These are phyloP conservation scores for Menidia beryllina DNA, from an alignment of 2,113 vertebrate genomes.

Conservation along the genomic window DNA sequence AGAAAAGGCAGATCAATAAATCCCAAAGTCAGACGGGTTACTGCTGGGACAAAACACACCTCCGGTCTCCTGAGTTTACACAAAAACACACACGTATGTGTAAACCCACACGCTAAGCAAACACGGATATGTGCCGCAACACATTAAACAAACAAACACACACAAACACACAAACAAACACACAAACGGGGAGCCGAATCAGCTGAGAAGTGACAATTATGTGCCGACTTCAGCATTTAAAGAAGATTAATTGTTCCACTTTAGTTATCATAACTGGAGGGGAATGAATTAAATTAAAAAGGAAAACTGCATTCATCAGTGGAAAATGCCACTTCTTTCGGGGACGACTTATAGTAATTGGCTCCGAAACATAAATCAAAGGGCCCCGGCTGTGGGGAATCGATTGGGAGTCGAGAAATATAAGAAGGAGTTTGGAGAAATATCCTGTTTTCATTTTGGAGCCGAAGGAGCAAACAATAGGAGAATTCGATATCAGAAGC, in stretches of 20 bases:
- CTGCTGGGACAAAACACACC: slow-evolving; percentile 44
- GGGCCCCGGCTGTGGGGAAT: slow-evolving; percentile 39
- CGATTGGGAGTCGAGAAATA: slow-evolving; percentile 55
- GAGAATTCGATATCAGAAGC: slow-evolving; percentile 59
- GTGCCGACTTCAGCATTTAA: slow-evolving; percentile 73
- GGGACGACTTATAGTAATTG: slow-evolving; percentile 66
- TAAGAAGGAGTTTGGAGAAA: slow-evolving; percentile 61
- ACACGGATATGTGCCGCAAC: slow-evolving; percentile 4
- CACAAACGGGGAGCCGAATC: slow-evolving; percentile 62
- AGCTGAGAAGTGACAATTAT: slow-evolving; percentile 68
- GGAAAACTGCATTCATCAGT: slow-evolving; percentile 69
- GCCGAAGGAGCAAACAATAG: slow-evolving; percentile 63
- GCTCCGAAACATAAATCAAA: slow-evolving; percentile 67
- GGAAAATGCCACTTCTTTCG: slow-evolving; percentile 60
- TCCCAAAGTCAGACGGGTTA: slow-evolving; percentile 74
- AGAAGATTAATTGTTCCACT: slow-evolving; percentile 75
- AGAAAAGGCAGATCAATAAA: slow-evolving; percentile 80
- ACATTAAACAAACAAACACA: slow-evolving; percentile 18
- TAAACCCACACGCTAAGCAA: slow-evolving; percentile 19
- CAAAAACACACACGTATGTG: slow-evolving; percentile 18
- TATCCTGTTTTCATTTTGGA: slow-evolving; percentile 70
- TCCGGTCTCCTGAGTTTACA: slow-evolving; percentile 27
- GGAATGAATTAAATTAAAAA: slow-evolving; percentile 70
- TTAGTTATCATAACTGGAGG: slow-evolving; percentile 70
- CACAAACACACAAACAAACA: slow-evolving; percentile 17